phyloP scores from a whole-genome alignment of 2,113 vertebrate species.

The Rutilus rutilus region DNA sequence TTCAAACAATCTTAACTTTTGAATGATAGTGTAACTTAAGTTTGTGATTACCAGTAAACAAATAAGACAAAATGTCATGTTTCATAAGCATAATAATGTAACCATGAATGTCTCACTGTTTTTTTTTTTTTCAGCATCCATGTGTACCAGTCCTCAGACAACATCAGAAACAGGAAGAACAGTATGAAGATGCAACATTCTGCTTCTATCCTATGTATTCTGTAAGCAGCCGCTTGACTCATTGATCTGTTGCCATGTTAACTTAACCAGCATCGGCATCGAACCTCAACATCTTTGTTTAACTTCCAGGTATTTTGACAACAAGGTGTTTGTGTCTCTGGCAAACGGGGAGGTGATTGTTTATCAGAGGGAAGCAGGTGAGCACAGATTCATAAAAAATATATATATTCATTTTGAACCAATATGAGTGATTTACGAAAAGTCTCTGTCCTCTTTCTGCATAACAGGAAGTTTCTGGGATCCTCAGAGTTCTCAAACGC shows the following conservation, averaged over 20 bases:
- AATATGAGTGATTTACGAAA: background rate
- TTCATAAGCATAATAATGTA: background rate
- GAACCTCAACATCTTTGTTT: background rate
- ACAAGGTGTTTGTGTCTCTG: slow-evolving; percentile 96
- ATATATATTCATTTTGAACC: background rate
- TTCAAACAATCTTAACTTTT: background rate
- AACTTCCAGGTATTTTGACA: slow-evolving; percentile 86
- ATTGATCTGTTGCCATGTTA: background rate
- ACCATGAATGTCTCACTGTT: background rate
- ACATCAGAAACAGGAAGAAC: slow-evolving; percentile 97
- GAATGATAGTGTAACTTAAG: background rate
- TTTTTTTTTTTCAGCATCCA: slow-evolving; percentile 84
- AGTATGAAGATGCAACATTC: slow-evolving; percentile 98
- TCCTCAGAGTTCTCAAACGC: slow-evolving; percentile 89
- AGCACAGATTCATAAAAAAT: slow-evolving; percentile 26
- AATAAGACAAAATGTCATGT: background rate
- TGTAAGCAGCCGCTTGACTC: slow-evolving; percentile 78
- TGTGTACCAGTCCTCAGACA: slow-evolving; percentile 97
- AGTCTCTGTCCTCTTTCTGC: background rate
- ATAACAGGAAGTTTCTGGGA: slow-evolving; percentile 95
- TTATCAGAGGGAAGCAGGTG: slow-evolving; percentile 97
- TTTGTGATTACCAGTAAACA: background rate
- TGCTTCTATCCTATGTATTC: slow-evolving; percentile 88
- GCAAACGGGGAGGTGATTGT: slow-evolving; percentile 93
- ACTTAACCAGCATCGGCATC: background rate